These are phyloP conservation scores for Pseudochirops corinnae DNA, from an alignment of 2,797 vertebrate genomes.

Conservation along the genomic window DNA sequence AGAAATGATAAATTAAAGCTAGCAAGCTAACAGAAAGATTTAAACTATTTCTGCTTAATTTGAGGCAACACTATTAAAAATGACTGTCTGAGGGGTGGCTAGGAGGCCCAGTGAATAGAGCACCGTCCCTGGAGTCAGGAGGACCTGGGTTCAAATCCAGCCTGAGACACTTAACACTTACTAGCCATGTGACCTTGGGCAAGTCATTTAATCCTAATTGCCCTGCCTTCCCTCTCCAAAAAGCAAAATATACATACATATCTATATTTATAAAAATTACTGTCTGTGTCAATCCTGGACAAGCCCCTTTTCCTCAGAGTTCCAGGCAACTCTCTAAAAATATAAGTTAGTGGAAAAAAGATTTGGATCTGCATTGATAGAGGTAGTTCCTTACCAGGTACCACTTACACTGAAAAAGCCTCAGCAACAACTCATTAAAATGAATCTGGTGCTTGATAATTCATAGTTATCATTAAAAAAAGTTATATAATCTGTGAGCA, in stretches of 20 bases:
- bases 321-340: not conserved
- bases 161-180: no score
- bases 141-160: no score
- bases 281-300: not conserved
- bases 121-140: no score
- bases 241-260: no score
- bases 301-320: not conserved
- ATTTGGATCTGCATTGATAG: not conserved
- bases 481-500: not conserved
- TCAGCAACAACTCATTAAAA: not conserved
- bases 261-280: not conserved
- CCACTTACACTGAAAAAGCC: not conserved
- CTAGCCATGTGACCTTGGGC: no score
- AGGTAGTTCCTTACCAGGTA: not conserved
- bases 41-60: not conserved
- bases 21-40: not conserved
- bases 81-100: not conserved
- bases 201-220: no score
- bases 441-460: not conserved
- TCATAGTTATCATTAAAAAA: not conserved
- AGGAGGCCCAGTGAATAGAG: no score
- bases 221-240: no score
- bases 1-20: constrained; percentile 27
- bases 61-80: not conserved
- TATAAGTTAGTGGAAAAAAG: not conserved